Evolutionary conservation across 1,140 invertebrate genomes (phyloP).

Genomic region (Spodoptera frugiperda): DNA sequence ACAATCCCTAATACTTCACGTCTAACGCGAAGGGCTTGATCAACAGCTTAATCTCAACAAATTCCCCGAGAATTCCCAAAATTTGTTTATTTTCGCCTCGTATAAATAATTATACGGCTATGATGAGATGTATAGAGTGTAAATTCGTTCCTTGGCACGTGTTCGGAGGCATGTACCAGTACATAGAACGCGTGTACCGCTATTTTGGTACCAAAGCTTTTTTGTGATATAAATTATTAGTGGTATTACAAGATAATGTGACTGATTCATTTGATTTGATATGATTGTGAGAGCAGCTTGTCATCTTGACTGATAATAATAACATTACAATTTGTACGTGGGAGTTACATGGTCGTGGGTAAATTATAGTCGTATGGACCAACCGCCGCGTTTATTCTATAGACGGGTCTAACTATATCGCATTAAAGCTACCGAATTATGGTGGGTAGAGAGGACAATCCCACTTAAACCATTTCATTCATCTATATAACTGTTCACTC

Average conservation of each 20-base stretch:
- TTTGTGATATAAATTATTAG: constrained; percentile 58
- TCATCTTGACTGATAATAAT: background rate
- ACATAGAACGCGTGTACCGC: constrained; percentile 50
- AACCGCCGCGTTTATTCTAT: too few species aligned
- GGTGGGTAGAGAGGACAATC: too few species aligned
- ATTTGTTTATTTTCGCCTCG: constrained; percentile 42
- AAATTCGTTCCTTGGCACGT: constrained; percentile 56
- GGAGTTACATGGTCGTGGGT: background rate
- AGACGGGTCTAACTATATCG: too few species aligned
- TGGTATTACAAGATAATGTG: constrained; percentile 16
- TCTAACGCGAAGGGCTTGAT: background rate
- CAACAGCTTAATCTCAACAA: constrained; percentile 20
- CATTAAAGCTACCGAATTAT: too few species aligned
- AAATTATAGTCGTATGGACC: too few species aligned
- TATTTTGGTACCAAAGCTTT: constrained; percentile 61
- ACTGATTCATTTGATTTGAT: constrained; percentile 3
- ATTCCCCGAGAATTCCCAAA: constrained; percentile 7
- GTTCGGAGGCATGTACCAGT: constrained; percentile 46
- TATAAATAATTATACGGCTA: constrained; percentile 48
- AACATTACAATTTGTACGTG: background rate
- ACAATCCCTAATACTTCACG: constrained; percentile 2
- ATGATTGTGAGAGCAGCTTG: constrained; percentile 3
- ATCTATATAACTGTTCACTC: too few species aligned
- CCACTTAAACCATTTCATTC: too few species aligned
- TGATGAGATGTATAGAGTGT: constrained; percentile 49